phyloP scores from a whole-genome alignment of 35 echinoderm and acorn worm genomes.

The Diadema setosum region DNA sequence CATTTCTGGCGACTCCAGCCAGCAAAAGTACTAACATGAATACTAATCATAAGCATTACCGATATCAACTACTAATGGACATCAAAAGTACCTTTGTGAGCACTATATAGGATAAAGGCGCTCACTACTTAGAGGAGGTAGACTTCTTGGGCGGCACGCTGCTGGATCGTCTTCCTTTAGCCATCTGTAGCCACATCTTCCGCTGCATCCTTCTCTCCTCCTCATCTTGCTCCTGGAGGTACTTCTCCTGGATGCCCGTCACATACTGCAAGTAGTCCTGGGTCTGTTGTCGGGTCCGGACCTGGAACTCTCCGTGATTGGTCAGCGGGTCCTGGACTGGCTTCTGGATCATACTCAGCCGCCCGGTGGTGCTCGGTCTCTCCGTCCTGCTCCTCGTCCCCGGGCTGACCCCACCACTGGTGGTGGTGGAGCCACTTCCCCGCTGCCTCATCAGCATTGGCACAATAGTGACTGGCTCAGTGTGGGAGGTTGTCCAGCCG shows the following conservation, averaged over 20 bases:
- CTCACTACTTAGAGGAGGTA: too few relatives aligned
- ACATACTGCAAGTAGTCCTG: conserved; percentile 71
- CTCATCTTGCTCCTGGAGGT: conserved; percentile 22
- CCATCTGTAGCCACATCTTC: conserved; percentile 66
- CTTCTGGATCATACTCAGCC: neutral
- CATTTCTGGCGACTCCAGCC: too few relatives aligned
- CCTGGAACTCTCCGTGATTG: conserved; percentile 59
- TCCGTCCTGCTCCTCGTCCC: neutral
- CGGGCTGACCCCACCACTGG: conserved; percentile 20
- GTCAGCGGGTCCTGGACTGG: conserved; percentile 77
- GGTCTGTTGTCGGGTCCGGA: conserved; percentile 74
- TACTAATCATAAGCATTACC: too few relatives aligned
- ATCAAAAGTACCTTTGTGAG: too few relatives aligned
- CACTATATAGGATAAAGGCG: too few relatives aligned
- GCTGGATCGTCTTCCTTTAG: conserved; percentile 37
- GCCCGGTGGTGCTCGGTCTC: neutral
- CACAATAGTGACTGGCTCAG: conserved; percentile 45
- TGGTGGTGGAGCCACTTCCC: neutral
- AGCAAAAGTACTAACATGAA: too few relatives aligned
- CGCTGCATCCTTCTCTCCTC: conserved; percentile 45
- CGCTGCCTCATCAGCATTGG: conserved; percentile 79
- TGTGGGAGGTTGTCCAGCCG: conserved; percentile 83
- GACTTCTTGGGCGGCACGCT: conserved; percentile 4
- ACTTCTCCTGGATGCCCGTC: conserved; percentile 45
- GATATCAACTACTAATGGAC: too few relatives aligned